Conservation (phyloP, 2,113 vertebrate genomes). For the Oncorhynchus keta region DNA sequence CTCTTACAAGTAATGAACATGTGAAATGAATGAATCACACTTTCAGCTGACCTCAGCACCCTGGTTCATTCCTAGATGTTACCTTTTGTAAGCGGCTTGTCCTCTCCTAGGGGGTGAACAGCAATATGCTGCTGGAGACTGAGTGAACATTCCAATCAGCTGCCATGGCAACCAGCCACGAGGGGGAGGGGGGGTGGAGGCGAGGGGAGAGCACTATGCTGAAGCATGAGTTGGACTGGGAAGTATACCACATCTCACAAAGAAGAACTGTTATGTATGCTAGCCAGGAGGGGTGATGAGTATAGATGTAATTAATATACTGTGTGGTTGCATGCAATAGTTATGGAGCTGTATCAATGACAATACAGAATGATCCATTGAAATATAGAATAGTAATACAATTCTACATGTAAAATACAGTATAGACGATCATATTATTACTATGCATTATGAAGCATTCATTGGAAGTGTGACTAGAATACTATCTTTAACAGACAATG, state of each 20-base stretch:
- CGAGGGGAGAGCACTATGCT: neutral
- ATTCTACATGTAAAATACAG: neutral
- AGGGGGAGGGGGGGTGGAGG: constrained; percentile 1
- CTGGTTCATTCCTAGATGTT: neutral
- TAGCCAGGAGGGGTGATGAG: neutral
- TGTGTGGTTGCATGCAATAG: neutral
- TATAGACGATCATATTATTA: neutral
- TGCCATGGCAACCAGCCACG: constrained; percentile 72
- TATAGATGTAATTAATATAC: neutral
- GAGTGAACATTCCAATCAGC: constrained; percentile 69
- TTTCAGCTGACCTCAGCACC: neutral
- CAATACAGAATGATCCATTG: neutral
- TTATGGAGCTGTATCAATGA: neutral
- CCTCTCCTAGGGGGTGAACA: constrained; percentile 45
- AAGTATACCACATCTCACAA: neutral
- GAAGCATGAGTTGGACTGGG: neutral
- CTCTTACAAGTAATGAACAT: neutral
- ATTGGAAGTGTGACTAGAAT: no score
- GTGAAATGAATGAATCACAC: no score
- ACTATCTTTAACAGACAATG: no score
- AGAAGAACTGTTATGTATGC: neutral
- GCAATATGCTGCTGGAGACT: constrained; percentile 40
- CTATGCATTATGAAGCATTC: no score
- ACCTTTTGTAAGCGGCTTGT: constrained; percentile 10
- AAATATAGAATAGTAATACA: neutral